phyloP scores from a whole-genome alignment of 2,888 invertebrate species.

The Ferdinandea cuprea region DNA sequence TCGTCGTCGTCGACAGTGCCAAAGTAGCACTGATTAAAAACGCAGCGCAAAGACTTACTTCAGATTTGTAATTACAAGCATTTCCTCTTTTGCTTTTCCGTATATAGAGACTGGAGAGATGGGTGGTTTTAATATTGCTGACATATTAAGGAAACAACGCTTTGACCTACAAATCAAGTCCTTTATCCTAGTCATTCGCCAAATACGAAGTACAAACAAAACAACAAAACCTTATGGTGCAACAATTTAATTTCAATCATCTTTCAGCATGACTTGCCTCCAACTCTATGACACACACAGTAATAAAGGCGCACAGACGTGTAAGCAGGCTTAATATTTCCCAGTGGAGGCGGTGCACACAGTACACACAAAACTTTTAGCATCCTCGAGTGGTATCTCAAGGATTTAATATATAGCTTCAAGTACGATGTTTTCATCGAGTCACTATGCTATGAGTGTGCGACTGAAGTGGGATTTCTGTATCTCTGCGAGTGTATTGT shows the following conservation, averaged over 20 bases:
- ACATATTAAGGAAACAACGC: slow-evolving; percentile 49
- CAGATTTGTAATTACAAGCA: slow-evolving; percentile 60
- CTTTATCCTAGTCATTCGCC: slow-evolving; percentile 13
- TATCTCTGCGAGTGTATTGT: slow-evolving; percentile 54
- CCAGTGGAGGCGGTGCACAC: background rate
- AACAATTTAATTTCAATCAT: slow-evolving; percentile 72
- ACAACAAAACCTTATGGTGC: slow-evolving; percentile 29
- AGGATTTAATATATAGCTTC: slow-evolving; percentile 66
- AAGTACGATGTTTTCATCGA: slow-evolving; percentile 43
- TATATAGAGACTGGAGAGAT: background rate
- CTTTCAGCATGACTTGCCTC: slow-evolving; percentile 21
- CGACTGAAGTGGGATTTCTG: slow-evolving; percentile 5
- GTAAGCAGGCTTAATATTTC: slow-evolving; percentile 49
- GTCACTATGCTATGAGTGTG: background rate
- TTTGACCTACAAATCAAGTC: slow-evolving; percentile 66
- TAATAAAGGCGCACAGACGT: slow-evolving; percentile 39
- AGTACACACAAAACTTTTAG: slow-evolving; percentile 43
- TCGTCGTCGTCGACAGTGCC: background rate
- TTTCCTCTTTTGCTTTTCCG: slow-evolving; percentile 3
- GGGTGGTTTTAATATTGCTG: background rate
- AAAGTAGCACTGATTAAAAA: slow-evolving; percentile 68
- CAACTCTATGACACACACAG: slow-evolving; percentile 5
- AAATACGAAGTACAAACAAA: slow-evolving; percentile 13
- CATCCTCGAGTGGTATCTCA: slow-evolving; percentile 52
- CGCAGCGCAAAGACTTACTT: slow-evolving; percentile 38